Evolutionary conservation across 2,113 vertebrate species (phyloP).

Genomic region (Protomyctophum bolini): DNA sequence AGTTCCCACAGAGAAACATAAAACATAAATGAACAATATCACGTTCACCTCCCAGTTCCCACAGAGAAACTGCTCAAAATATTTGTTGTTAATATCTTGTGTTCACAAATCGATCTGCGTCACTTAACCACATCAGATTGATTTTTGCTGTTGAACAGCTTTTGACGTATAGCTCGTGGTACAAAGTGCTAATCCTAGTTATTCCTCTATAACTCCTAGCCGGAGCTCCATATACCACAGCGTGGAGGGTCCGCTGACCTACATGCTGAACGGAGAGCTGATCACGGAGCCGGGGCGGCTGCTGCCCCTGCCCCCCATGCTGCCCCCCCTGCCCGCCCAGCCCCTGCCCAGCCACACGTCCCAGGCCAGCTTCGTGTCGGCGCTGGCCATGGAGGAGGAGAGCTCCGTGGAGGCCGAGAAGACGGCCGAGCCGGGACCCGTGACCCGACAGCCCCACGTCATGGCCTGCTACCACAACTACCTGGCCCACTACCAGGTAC

Average conservation of each 20-base stretch:
- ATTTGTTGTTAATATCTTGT: too few relatives aligned
- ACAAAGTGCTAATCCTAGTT: too few relatives aligned
- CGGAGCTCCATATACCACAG: constrained; percentile 96
- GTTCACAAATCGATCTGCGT: too few relatives aligned
- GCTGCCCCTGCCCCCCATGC: constrained; percentile 69
- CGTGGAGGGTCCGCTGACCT: constrained; percentile 91
- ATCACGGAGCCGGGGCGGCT: constrained; percentile 84
- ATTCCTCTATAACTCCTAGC: constrained; percentile 50
- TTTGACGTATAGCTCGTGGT: too few relatives aligned
- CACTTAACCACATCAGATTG: too few relatives aligned
- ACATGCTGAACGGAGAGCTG: constrained; percentile 81
- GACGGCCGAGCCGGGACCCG: constrained; percentile 81
- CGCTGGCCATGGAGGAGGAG: constrained; percentile 92
- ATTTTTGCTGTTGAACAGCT: too few relatives aligned
- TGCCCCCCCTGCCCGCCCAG: constrained; percentile 60
- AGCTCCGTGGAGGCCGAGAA: constrained; percentile 87
- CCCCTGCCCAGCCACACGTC: constrained; percentile 90
- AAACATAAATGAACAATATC: too few relatives aligned
- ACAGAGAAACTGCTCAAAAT: too few relatives aligned
- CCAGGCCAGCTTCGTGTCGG: constrained; percentile 96
- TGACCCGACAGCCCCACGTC: constrained; percentile 88
- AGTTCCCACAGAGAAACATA: too few relatives aligned
- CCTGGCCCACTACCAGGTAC: constrained; percentile 89
- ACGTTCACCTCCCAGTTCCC: too few relatives aligned
- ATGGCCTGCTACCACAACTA: constrained; percentile 95